Base-by-base conservation (phyloP, 2,113 vertebrate species). In the Hippopotamus amphibius region DNA sequence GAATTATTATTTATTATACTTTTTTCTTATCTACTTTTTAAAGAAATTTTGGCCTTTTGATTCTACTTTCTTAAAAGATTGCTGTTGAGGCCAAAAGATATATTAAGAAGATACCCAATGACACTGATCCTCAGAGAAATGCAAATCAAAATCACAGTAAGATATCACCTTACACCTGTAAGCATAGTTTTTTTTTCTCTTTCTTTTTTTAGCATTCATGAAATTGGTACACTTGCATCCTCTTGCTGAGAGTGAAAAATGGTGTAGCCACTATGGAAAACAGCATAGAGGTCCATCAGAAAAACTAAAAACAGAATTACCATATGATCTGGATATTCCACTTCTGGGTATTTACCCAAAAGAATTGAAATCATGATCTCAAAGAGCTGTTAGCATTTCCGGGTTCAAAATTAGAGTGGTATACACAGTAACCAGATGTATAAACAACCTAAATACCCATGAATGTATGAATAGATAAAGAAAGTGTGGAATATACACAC, bases 1-100 rank as follows among this genome's bases (percentile, higher is more conserved):
- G 6, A 2, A 48, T n/a, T n/a, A 69, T 48, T 13, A 93, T 7
- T 76, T 91, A 46, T 33, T 85, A 69, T 80, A 21, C 9, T 12
- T 43, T 5, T 22, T 26, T 65, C 5, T 41, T 83, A 41, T 43
- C 3, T 57, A 46, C 6, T 96, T 71, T 82, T 59, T 21, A 5
- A 93, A 85, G 15, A 96, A 90, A 79, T 89, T 8, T 71, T 72
- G 12, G 21, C 8, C 17, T 59, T 90, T 96, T 57, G 17, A 53
- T 69, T 96, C 24, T 48, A 19, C 43, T 85, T 93, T 79, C 19
- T 76, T 48, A 72, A 68, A 68, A 48, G 17, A 85, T 59, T 43
- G 63, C 28, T 82, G 3, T 72, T 90, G 33, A 88, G 17, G 13
- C 30, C 59, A 59, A 90, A n/a, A 17, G 3, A 1, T 55, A 57